Base-by-base conservation (phyloP, 2,888 invertebrate genomes). In the Limnephilus marmoratus region DNA sequence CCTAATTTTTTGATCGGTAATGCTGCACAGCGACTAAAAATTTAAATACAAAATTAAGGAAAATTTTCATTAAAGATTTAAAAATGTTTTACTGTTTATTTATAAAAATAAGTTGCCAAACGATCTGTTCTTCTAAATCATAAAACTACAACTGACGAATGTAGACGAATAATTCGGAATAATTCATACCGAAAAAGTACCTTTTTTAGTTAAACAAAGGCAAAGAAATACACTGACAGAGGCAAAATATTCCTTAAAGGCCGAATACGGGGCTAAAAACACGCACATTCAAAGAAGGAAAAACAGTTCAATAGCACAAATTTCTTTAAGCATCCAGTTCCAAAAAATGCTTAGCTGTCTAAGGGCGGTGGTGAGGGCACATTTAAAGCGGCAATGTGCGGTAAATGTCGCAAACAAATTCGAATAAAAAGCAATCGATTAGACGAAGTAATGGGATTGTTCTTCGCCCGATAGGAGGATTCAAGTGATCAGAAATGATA, bases 381-480 rank as follows among this genome's bases (percentile, higher is more conserved):
- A 24, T 68, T 68, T 68, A 68, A 68, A 68, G 68, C 86, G 45
- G 24, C 29, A 45, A n/a, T 24, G 45, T 24, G 86, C 45, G 86
- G 86, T 49, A 45, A 86, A 86, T 86, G 86, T 45, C 45, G 37
- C 45, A 86, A 86, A 86, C 86, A 45, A 86, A 86, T 86, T 86
- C 86, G n/a, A 37, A 86, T 83, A 86, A 80, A 89, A 89, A 80
- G 80, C 68, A 80, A 89, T 89, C 88, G 88, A 89, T 89, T 80
- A 80, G 80, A 45, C 45, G 12, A 45, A 86, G 86, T 45, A 86
- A 68, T 68, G 68, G 86, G 86, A 86, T 86, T 45, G 86, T n/a
- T 86, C 86, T 68, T 68, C 68, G n/a, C 24, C 68, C 68, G 24
- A 68, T 29, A 29, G 49, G 29, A 86, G 49, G 86, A 29, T 24